These are phyloP conservation scores for Boloria selene DNA, from an alignment of 2,888 invertebrate species.

Conservation along the genomic window DNA sequence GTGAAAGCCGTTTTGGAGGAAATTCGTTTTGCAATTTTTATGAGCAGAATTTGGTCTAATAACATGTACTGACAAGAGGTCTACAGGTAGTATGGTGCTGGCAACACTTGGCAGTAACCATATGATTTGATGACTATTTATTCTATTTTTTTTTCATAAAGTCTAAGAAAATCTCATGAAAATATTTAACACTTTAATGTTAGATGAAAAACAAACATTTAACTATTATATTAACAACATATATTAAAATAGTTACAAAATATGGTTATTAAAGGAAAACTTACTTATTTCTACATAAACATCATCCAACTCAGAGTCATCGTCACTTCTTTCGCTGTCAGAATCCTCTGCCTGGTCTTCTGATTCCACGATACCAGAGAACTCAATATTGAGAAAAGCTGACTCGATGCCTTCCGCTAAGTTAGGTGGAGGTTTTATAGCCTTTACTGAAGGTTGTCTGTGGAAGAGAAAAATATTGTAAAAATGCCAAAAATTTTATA, in stretches of 20 bases:
- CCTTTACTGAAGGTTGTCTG: conserved; percentile 73
- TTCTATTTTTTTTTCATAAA: too few species aligned
- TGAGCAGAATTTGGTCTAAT: too few species aligned
- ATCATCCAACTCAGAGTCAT: conserved; percentile 71
- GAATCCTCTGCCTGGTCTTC: conserved; percentile 68
- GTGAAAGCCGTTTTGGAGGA: too few species aligned
- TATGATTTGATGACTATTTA: too few species aligned
- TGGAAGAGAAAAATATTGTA: background rate
- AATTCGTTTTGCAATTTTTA: too few species aligned
- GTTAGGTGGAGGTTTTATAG: conserved; percentile 69
- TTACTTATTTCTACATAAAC: conserved; percentile 75
- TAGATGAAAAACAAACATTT: too few species aligned
- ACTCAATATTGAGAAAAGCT: conserved; percentile 79
- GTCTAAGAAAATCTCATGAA: too few species aligned
- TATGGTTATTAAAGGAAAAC: conserved; percentile 36
- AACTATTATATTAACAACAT: too few species aligned
- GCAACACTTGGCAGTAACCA: too few species aligned
- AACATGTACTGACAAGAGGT: too few species aligned
- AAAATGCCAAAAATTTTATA: background rate
- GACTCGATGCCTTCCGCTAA: conserved; percentile 77
- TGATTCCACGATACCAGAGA: conserved; percentile 78
- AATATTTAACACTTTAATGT: too few species aligned
- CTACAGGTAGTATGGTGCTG: too few species aligned
- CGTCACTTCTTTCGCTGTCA: conserved; percentile 69
- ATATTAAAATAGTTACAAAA: background rate